Evolutionary conservation across 1,140 invertebrate genomes (phyloP).

Genomic region (Tetramorium simillimum): DNA sequence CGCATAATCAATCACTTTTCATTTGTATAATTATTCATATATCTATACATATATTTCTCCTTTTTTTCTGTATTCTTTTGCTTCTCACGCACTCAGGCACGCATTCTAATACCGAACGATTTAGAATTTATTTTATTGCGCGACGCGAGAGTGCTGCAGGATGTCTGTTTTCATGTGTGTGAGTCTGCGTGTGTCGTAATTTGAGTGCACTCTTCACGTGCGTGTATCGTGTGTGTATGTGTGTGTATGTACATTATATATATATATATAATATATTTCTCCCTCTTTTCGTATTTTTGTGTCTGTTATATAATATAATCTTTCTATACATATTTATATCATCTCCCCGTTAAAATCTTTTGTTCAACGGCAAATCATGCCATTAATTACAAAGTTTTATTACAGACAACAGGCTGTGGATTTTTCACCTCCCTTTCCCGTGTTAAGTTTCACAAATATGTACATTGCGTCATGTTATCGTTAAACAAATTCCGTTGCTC

Average conservation of each 20-base stretch:
- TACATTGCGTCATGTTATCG: conserved; percentile 48
- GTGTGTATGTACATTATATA: conserved; percentile 43
- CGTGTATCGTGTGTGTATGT: conserved; percentile 24
- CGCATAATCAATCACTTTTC: conserved; percentile 61
- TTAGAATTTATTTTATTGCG: conserved; percentile 82
- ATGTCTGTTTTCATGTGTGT: background rate
- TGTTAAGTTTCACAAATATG: conserved; percentile 54
- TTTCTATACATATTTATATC: conserved; percentile 66
- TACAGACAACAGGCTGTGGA: conserved; percentile 62
- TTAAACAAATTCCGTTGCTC: conserved; percentile 28
- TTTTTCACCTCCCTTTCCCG: background rate
- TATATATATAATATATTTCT: conserved; percentile 58
- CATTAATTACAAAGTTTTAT: conserved; percentile 72
- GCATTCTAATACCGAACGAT: conserved; percentile 75
- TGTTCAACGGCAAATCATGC: conserved; percentile 47
- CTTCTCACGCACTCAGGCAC: conserved; percentile 68
- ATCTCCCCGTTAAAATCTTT: conserved; percentile 30
- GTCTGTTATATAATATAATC: conserved; percentile 64
- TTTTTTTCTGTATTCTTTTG: conserved; percentile 15
- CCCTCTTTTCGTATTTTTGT: conserved; percentile 32
- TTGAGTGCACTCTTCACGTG: conserved; percentile 38
- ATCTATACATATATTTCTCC: conserved; percentile 42
- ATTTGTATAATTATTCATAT: conserved; percentile 63
- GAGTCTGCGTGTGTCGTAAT: background rate
- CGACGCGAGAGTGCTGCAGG: conserved; percentile 67